phyloP scores from a whole-genome alignment of 2,888 invertebrate genomes.

The Achlya flavicornis region DNA sequence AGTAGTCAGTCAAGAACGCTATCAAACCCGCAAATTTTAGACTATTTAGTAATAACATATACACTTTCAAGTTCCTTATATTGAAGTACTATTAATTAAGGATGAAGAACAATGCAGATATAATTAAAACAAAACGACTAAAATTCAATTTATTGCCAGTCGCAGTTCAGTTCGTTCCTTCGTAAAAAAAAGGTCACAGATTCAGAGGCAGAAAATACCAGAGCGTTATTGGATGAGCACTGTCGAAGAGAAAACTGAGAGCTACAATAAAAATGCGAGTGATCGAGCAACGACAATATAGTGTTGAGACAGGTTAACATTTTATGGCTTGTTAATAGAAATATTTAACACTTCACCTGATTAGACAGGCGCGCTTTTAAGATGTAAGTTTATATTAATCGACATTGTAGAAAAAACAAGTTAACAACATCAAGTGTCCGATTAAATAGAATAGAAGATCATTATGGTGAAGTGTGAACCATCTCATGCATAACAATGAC shows the following conservation, averaged over 20 bases:
- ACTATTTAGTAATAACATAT: no score
- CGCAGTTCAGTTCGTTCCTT: not conserved
- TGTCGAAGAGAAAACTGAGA: not conserved
- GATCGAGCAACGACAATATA: not conserved
- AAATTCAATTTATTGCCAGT: not conserved
- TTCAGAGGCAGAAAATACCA: conserved; percentile 5
- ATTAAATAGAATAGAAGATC: not conserved
- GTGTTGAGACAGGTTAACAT: not conserved
- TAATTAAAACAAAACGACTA: not conserved
- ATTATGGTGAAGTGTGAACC: not conserved
- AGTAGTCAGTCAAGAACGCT: no score
- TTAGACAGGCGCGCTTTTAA: not conserved
- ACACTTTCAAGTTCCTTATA: no score
- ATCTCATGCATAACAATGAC: conserved; percentile 3
- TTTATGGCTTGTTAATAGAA: not conserved
- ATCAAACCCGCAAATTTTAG: no score
- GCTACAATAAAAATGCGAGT: not conserved
- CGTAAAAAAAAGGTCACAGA: not conserved
- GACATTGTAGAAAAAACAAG: not conserved
- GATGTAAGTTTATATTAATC: no score
- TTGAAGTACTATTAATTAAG: not conserved
- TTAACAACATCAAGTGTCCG: no score
- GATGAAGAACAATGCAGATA: no score
- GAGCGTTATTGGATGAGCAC: conserved; percentile 1
- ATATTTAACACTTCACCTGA: not conserved